These are phyloP conservation scores for Galbula dea DNA, from an alignment of 2,113 vertebrate species.

Conservation along the genomic window DNA sequence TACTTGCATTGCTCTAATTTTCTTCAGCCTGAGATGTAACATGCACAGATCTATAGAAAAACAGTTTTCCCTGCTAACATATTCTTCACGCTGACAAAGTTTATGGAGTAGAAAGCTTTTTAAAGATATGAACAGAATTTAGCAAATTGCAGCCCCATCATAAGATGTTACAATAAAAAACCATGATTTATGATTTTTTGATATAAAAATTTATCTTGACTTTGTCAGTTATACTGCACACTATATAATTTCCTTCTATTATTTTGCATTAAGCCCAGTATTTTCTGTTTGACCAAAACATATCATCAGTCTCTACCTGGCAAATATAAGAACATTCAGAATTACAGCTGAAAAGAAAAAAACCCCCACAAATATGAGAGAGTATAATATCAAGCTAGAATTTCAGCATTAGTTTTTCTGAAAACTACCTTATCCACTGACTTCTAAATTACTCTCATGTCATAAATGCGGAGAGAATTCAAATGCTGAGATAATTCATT, in stretches of 20 bases:
- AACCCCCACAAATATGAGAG: neutral
- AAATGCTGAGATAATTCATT: neutral
- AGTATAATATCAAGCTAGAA: neutral
- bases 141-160: neutral
- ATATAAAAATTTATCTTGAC: neutral
- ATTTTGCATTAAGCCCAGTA: constrained; percentile 6
- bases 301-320: neutral
- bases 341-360: neutral
- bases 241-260: neutral
- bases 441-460: neutral
- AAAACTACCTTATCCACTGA: neutral
- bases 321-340: neutral
- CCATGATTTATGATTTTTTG: neutral
- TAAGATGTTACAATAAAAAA: neutral
- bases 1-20: neutral
- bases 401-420: neutral
- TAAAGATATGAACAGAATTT: neutral
- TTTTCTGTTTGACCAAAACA: constrained; percentile 35
- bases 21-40: neutral
- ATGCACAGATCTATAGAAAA: neutral
- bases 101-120: neutral
- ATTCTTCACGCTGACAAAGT: neutral
- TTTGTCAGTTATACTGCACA: constrained; percentile 16
- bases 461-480: neutral
- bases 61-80: neutral